These are phyloP conservation scores for Acrossocheilus fasciatus DNA, from an alignment of 2,797 vertebrate genomes.

Conservation along the genomic window DNA sequence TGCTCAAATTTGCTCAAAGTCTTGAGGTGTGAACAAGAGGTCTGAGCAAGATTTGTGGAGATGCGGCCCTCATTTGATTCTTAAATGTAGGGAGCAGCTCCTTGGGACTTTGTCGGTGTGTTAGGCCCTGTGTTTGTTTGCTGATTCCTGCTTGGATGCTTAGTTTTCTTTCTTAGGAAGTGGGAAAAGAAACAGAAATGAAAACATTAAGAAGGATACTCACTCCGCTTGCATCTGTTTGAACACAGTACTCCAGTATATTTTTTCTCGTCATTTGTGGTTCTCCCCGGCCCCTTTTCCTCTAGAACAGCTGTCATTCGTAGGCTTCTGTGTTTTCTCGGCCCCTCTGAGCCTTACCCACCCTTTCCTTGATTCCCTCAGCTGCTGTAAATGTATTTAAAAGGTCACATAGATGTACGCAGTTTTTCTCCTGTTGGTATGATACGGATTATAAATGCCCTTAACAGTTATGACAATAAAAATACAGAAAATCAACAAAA, in stretches of 20 bases:
- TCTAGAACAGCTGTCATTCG: constrained; percentile 74
- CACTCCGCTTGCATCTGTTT: constrained; percentile 71
- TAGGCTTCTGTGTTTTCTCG: constrained; percentile 84
- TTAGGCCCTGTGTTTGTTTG: constrained; percentile 67
- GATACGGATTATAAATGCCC: constrained; percentile 75
- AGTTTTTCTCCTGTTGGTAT: constrained; percentile 84
- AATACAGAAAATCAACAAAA: constrained; percentile 68
- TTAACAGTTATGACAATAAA: constrained; percentile 81
- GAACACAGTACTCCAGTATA: constrained; percentile 70
- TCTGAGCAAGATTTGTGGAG: constrained; percentile 56
- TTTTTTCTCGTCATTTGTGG: constrained; percentile 78
- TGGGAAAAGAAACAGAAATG: constrained; percentile 56
- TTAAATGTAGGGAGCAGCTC: constrained; percentile 69
- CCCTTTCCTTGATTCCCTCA: constrained; percentile 67
- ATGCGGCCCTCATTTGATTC: constrained; percentile 59
- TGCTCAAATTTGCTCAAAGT: constrained; percentile 20
- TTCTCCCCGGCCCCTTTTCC: constrained; percentile 70
- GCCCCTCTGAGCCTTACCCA: constrained; percentile 68
- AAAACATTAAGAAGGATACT: constrained; percentile 61
- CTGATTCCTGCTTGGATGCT: constrained; percentile 61
- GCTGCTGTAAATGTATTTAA: constrained; percentile 86
- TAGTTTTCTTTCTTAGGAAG: constrained; percentile 70
- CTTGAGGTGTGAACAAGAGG: constrained; percentile 32
- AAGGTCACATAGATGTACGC: constrained; percentile 85
- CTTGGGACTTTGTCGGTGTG: constrained; percentile 67